These are phyloP conservation scores for Cavia aperea DNA, from an alignment of 2,113 vertebrate species.

Conservation along the genomic window DNA sequence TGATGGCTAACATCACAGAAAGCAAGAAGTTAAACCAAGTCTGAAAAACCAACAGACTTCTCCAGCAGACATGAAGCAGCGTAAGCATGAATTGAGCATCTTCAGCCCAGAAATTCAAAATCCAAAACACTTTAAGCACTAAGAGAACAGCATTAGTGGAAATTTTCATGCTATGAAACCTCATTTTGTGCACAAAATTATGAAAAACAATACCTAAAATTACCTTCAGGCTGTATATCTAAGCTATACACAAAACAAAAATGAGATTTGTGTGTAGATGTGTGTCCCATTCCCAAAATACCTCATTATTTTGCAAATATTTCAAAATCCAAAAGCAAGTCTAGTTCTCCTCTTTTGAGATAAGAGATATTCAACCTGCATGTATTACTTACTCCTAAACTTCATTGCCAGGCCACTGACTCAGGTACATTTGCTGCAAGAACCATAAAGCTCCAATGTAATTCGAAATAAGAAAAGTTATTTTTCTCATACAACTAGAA, in stretches of 20 bases:
- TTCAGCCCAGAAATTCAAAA: not conserved
- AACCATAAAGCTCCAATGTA: not conserved
- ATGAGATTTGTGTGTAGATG: not conserved
- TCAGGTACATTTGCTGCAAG: not conserved
- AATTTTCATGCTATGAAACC: not conserved
- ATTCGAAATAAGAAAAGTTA: not conserved
- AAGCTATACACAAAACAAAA: not conserved
- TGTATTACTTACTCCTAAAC: rapidly evolving
- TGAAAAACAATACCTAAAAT: not conserved
- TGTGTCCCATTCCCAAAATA: not conserved
- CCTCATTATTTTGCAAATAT: not conserved
- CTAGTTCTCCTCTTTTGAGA: not conserved
- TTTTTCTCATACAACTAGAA: not conserved
- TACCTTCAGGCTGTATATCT: not conserved
- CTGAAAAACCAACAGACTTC: not conserved
- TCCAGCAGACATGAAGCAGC: not conserved
- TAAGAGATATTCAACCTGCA: not conserved
- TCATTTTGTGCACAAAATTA: not conserved
- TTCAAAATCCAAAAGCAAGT: not conserved
- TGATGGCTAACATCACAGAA: not conserved
- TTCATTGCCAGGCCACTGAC: not conserved
- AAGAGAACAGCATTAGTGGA: not conserved
- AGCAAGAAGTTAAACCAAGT: not conserved
- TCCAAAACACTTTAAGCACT: not conserved
- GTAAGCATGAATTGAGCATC: not conserved